Evolutionary conservation across 2,888 invertebrate genomes (phyloP), one percentile per base, ranked within the genome.

Genomic region (Copidosoma aretas): DNA sequence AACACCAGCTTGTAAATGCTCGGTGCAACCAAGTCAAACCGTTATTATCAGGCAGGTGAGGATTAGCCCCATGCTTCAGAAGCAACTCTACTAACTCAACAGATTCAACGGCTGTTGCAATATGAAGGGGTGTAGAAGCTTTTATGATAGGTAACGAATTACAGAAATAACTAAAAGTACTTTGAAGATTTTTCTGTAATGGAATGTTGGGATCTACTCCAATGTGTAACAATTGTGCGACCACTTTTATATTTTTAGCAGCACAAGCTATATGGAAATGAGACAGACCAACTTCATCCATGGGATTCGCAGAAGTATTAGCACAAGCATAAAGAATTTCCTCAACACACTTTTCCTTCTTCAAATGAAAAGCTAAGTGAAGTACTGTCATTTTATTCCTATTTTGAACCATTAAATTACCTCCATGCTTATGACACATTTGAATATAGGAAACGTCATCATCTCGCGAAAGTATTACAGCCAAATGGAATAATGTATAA

Each of bases 181-280:
- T 3, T 32, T 3, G 32, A 32, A 32, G 32, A 32, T 32, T 32
- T 32, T 32, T 32, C 32, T 32, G 32, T 32, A 32, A 5, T 32
- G 32, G 15, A 1, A n/a, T 8, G 19, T 58, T 12, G 17, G 32
- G 32, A 32, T 32, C 32, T 32, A 12, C 14, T 12, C 17, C 15
- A 15, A 8, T 46, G 14, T 15, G 3, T 14, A 46, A 15, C 3
- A 17, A 15, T 2, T 32, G 32, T 5, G 32, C 8, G 8, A 32
- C 32, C 8, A 32, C 4, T 32, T 32, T 32, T 8, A 5, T 32
- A 32, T 32, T 32, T 32, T 3, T 32, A 32, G 3, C 4, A 2
- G 12, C 14, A 41, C 58, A 58, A 17, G 58, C 58, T 10, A 58
- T 58, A 22, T 58, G 58, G 1, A 58, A 19, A 21, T 41, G 41